These are phyloP conservation scores for Heterocephalus glaber DNA, from an alignment of 2,113 vertebrate species.

Conservation along the genomic window DNA sequence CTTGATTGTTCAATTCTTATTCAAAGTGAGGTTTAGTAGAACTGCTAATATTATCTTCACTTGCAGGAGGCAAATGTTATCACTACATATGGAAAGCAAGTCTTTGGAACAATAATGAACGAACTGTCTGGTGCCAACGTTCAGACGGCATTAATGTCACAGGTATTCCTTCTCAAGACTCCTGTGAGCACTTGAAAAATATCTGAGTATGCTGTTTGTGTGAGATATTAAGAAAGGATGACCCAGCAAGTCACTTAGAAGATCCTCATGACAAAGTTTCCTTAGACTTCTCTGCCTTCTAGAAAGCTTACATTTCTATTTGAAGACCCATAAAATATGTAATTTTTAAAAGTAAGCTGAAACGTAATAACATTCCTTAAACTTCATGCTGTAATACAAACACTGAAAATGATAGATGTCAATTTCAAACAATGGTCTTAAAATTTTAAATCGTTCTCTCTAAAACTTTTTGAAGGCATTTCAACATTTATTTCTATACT, in stretches of 20 bases:
- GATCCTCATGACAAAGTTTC: background rate
- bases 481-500: background rate
- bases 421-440: background rate
- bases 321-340: background rate
- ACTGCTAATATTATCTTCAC: conserved; percentile 58
- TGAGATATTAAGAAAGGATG: background rate
- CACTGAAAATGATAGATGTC: background rate
- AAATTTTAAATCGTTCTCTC: background rate
- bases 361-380: conserved; percentile 10
- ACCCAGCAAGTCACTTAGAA: background rate
- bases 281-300: background rate
- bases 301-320: background rate
- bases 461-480: background rate
- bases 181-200: background rate
- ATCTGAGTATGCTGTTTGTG: background rate
- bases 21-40: conserved; percentile 3
- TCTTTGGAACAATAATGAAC: conserved; percentile 92
- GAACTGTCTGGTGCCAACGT: conserved; percentile 96
- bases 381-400: background rate
- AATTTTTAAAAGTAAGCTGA: background rate
- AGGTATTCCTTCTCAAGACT: conserved; percentile 85
- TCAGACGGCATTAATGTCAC: conserved; percentile 97
- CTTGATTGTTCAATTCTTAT: background rate
- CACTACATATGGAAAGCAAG: conserved; percentile 94
- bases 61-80: conserved; percentile 94